Evolutionary conservation across 2,888 invertebrate species (phyloP).

Genomic region (Glomeris marginata): DNA sequence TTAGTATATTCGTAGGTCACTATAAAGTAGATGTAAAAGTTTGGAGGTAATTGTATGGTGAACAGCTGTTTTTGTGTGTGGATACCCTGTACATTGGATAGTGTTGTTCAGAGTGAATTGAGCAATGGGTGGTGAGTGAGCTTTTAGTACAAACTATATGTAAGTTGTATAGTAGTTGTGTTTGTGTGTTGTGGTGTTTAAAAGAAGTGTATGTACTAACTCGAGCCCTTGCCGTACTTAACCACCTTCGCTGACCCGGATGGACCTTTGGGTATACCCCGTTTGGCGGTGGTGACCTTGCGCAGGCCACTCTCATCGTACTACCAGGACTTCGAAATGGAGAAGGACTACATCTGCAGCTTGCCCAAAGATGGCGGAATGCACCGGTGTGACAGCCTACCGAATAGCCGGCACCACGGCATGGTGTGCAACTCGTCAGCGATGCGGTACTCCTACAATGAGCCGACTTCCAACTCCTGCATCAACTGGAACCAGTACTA

Average conservation of each 20-base stretch:
- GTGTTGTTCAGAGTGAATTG: no score
- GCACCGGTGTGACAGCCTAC: conserved; percentile 74
- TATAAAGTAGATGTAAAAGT: no score
- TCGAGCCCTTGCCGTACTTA: background rate
- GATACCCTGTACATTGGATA: no score
- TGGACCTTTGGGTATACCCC: no score
- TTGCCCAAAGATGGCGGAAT: conserved; percentile 85
- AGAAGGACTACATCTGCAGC: conserved; percentile 92
- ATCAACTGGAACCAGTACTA: conserved; percentile 99
- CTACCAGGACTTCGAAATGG: conserved; percentile 45
- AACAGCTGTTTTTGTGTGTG: no score
- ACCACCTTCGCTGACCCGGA: conserved; percentile 14
- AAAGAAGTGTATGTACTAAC: no score
- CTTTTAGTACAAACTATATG: background rate
- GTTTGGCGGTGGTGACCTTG: no score
- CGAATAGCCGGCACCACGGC: conserved; percentile 55
- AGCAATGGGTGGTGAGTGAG: no score
- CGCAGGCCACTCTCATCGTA: conserved; percentile 49
- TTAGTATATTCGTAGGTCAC: no score
- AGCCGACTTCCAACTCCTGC: conserved; percentile 43
- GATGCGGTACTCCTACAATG: conserved; percentile 29
- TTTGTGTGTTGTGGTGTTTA: no score
- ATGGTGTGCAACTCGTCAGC: conserved; percentile 62
- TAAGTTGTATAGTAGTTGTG: no score
- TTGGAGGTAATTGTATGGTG: no score